phyloP scores from a whole-genome alignment of 2,888 invertebrate species.

The Cloeon dipterum region DNA sequence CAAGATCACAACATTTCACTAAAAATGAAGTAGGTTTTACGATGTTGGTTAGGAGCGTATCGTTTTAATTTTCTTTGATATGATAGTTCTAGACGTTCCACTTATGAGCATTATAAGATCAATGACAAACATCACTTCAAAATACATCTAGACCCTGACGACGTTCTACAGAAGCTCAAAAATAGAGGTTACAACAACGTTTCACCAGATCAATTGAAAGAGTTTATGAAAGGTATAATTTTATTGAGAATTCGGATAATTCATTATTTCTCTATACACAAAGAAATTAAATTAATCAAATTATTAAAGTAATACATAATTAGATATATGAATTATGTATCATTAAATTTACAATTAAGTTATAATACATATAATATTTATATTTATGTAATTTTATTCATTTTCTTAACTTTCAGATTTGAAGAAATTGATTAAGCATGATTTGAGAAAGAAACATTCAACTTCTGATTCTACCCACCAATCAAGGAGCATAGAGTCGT shows the following conservation, averaged over 20 bases:
- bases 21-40: no score
- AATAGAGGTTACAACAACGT: conserved; percentile 54
- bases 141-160: conserved; percentile 36
- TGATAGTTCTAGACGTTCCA: no score
- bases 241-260: neutral
- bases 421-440: conserved; percentile 40
- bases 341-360: no score
- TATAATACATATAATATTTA: conserved; percentile 3
- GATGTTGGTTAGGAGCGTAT: no score
- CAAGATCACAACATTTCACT: no score
- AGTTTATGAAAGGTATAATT: conserved; percentile 52
- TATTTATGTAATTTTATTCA: conserved; percentile 5
- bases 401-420: conserved; percentile 26
- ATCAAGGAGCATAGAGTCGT: no score
- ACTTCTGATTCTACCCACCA: no score
- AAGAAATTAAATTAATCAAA: neutral
- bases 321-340: conserved; percentile 1
- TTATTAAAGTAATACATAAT: neutral
- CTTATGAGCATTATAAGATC: no score
- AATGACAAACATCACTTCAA: no score
- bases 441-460: conserved; percentile 16
- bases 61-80: no score
- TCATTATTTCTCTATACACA: neutral
- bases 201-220: conserved; percentile 46
- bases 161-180: conserved; percentile 48